phyloP scores from a whole-genome alignment of 1,140 invertebrate species.

The Andrena cerasifolii region DNA sequence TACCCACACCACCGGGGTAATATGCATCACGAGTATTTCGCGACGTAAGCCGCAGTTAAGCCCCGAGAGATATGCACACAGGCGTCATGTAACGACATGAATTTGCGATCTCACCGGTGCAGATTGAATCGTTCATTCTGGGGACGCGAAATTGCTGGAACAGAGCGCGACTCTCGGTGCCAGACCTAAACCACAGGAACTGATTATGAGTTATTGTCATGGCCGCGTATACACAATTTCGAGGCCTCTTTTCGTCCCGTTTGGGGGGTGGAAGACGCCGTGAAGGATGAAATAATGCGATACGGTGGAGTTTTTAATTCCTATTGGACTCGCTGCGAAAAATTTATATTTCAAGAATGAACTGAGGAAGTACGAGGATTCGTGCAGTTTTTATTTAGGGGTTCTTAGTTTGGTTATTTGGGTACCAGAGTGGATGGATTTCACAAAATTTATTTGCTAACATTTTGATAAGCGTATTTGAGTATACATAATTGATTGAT shows the following conservation, averaged over 20 bases:
- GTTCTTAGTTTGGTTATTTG: too few species aligned
- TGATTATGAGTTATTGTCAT: slow-evolving; percentile 35
- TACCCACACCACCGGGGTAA: background rate
- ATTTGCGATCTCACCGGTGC: slow-evolving; percentile 56
- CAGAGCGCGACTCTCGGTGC: background rate
- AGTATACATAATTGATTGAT: too few species aligned
- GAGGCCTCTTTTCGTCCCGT: background rate
- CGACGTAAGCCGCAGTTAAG: slow-evolving; percentile 55
- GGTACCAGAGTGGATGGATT: too few species aligned
- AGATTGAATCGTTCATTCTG: slow-evolving; percentile 60
- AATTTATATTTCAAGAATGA: too few species aligned
- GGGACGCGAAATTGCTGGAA: slow-evolving; percentile 49
- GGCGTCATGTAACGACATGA: slow-evolving; percentile 51
- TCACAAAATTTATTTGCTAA: too few species aligned
- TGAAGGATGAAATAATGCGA: slow-evolving; percentile 6
- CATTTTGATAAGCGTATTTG: too few species aligned
- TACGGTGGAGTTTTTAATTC: background rate
- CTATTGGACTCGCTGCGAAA: too few species aligned
- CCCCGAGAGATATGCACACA: slow-evolving; percentile 41
- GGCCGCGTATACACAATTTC: background rate
- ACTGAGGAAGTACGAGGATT: too few species aligned
- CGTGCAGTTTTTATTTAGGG: too few species aligned
- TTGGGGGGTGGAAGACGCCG: background rate
- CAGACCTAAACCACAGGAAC: background rate
- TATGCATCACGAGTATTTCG: slow-evolving; percentile 24